A percentile compares a stretch with the other conserved stretches of the same genome.
Conservation (phyloP, 2,797 vertebrate genomes). For the Rousettus madagascariensis region DNA sequence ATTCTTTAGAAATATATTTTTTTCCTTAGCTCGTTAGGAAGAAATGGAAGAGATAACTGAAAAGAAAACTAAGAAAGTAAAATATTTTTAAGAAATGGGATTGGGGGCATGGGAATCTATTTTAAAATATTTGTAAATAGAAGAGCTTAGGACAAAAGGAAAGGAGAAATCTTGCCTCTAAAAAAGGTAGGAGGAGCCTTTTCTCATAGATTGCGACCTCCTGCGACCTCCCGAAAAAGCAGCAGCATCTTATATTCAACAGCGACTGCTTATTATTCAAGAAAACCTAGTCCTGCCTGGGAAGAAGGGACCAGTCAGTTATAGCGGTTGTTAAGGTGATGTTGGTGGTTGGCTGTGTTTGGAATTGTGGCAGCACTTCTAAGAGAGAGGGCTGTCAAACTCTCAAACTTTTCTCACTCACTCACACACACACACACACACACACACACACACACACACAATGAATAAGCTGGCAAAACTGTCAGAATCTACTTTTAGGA, state of each 20-base stretch:
- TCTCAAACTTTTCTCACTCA: not conserved
- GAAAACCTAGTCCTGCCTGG: not conserved
- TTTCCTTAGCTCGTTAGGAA: not conserved
- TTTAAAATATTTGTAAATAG: conserved; percentile 9
- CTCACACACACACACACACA: not conserved
- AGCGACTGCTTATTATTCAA: not conserved
- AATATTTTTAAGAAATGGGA: not conserved
- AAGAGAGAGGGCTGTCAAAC: not conserved
- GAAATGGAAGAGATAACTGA: not conserved
- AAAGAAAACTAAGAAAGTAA: not conserved
- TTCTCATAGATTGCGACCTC: not conserved
- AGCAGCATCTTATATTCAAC: not conserved
- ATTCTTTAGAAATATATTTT: not conserved
- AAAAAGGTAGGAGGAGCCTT: not conserved
- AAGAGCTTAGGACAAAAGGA: not conserved
- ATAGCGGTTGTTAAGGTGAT: not conserved
- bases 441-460: not conserved
- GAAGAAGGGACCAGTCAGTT: not conserved
- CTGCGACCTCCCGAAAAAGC: not conserved
- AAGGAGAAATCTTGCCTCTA: not conserved
- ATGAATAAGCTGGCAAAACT: not conserved
- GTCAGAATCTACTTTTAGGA: not conserved
- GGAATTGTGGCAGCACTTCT: not conserved
- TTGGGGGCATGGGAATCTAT: not conserved
- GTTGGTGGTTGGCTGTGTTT: not conserved